Evolutionary conservation across 2,113 vertebrate genomes (phyloP).

Genomic region (Heloderma charlesbogerti): DNA sequence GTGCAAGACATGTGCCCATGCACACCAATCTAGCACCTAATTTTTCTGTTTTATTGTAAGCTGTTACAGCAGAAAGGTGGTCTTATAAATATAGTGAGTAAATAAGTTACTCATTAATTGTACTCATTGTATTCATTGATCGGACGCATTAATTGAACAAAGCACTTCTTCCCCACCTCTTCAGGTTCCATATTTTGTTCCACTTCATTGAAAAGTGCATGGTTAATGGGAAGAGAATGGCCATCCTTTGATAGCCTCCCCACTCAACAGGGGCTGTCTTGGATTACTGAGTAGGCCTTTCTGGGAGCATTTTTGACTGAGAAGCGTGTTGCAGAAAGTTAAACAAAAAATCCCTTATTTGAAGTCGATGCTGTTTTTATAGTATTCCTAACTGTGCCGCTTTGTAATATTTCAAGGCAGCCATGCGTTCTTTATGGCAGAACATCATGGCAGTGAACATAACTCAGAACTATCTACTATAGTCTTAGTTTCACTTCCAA

Average conservation of each 20-base stretch:
- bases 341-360: too few relatives aligned
- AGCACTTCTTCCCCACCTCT: background rate
- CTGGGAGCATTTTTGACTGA: too few relatives aligned
- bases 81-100: background rate
- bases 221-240: background rate
- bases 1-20: background rate
- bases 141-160: too few relatives aligned
- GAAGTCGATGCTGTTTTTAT: slow-evolving; percentile 4
- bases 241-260: background rate
- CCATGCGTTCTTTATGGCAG: background rate
- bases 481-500: background rate
- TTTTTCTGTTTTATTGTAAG: background rate
- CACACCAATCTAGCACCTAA: background rate
- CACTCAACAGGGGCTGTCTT: too few relatives aligned
- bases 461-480: background rate
- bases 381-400: background rate
- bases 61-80: background rate
- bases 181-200: background rate
- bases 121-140: too few relatives aligned
- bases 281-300: too few relatives aligned
- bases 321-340: too few relatives aligned
- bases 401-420: background rate
- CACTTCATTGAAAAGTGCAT: background rate
- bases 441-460: background rate
- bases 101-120: too few relatives aligned